phyloP scores from a whole-genome alignment of 2,797 vertebrate species.

The Clarias platycephalus region DNA sequence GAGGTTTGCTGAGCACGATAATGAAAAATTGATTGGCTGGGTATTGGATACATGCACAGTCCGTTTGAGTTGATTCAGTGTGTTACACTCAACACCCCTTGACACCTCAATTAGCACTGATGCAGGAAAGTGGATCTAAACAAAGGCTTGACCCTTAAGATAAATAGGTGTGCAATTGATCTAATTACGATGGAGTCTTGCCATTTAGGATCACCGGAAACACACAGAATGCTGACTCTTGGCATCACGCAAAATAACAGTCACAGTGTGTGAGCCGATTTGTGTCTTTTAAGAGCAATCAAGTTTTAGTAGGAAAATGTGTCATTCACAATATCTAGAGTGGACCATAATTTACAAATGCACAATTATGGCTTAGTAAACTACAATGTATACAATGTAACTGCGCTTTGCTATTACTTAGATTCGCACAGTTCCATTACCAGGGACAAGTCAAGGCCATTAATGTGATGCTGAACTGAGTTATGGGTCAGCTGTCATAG shows the following conservation, averaged over 20 bases:
- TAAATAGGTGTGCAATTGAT: constrained; percentile 49
- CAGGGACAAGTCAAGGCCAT: not conserved
- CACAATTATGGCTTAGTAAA: not conserved
- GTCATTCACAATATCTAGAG: not conserved
- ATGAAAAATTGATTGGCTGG: constrained; percentile 49
- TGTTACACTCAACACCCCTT: constrained; percentile 13
- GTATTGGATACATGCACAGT: constrained; percentile 32
- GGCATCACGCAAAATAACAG: not conserved
- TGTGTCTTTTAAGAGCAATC: constrained; percentile 6
- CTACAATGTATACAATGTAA: not conserved
- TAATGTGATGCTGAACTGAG: not conserved
- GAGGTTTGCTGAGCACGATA: constrained; percentile 22
- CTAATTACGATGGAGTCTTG: constrained; percentile 33
- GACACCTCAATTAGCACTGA: constrained; percentile 51
- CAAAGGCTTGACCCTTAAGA: constrained; percentile 47
- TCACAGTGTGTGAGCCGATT: not conserved
- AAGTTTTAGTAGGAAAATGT: not conserved
- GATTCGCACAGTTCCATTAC: not conserved
- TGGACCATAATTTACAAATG: not conserved
- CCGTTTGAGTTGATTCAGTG: constrained; percentile 40
- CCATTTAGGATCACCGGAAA: constrained; percentile 15
- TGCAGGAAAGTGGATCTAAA: constrained; percentile 44
- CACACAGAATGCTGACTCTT: constrained; percentile 10
- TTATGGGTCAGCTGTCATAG: constrained; percentile 72
- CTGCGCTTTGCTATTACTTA: not conserved